Base-by-base conservation (phyloP, 2,888 invertebrate genomes). In the Amorpha juglandis region DNA sequence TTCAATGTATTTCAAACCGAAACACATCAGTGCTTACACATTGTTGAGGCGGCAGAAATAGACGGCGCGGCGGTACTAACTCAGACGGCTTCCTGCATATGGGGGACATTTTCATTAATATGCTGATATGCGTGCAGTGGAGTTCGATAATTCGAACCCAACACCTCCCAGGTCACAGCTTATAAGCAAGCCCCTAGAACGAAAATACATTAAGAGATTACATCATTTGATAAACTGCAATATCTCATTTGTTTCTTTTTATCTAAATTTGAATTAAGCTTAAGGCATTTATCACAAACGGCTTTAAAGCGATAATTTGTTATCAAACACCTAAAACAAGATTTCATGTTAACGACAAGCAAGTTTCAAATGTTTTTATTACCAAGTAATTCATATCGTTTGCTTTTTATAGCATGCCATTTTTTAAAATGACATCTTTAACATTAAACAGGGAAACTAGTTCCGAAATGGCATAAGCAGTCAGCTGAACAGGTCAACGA, bases 311-410 rank as follows among this genome's bases (percentile, higher is more conserved):
- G 19, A 19, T 9, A 38, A 58, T 38, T 58, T 38, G 11, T 58
- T 42, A 21, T 11, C 11, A 58, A 50, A 50, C 50, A 50, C 50
- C 19, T 19, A 19, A 42, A 55, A 55, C 35, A 16, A 16, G 35
- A 16, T 58, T 14, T 42, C 16, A 38, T 19, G 55, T 55, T n/a
- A 16, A 55, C 35, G 27, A 55, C n/a, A 58, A 58, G 38, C 42
- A 38, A 38, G 58, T 58, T 58, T 12, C 12, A 58, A 42, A 64
- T 19, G 35, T 64, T 64, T 53, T 58, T 16, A 53, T 55, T 16
- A 35, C 4, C 19, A 21, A n/a, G 38, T 58, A 42, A 58, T 58
- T 58, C 11, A 19, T 58, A 42, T 58, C 58, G 21, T 19, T 58
- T 55, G 35, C 38, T 38, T 53, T 38, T 58, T 58, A 42, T 42